phyloP scores from a whole-genome alignment of 2,113 vertebrate genomes.

The Lepisosteus oculatus region DNA sequence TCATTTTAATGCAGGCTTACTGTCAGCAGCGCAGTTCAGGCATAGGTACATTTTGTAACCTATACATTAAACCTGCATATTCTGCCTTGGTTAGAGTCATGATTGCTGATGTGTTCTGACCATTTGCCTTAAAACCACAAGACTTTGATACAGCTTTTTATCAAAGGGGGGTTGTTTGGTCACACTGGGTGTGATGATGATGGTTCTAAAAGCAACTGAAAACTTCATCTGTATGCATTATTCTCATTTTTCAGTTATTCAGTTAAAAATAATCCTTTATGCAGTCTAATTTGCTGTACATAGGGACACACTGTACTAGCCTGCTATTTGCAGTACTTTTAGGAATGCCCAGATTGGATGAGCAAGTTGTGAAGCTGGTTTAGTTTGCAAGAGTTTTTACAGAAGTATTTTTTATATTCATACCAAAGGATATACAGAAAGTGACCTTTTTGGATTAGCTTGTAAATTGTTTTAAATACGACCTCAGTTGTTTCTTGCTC shows the following conservation, averaged over 20 bases:
- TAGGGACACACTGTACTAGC: too few relatives aligned
- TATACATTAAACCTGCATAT: not conserved
- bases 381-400: too few relatives aligned
- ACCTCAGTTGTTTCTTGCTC: conserved; percentile 14
- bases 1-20: conserved; percentile 36
- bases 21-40: conserved; percentile 27
- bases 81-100: not conserved
- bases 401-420: too few relatives aligned
- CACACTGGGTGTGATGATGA: not conserved
- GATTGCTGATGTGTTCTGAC: not conserved
- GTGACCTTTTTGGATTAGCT: conserved; percentile 18
- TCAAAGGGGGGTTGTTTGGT: not conserved
- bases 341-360: too few relatives aligned
- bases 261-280: too few relatives aligned
- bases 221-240: too few relatives aligned
- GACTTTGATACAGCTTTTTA: not conserved
- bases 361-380: too few relatives aligned
- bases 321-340: too few relatives aligned
- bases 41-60: not conserved
- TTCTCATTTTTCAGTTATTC: too few relatives aligned
- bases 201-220: too few relatives aligned
- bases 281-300: too few relatives aligned
- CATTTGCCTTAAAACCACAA: conserved; percentile 2
- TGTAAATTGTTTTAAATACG: conserved; percentile 1
- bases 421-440: conserved; percentile 17